Percentiles rank a stretch among this genome's conserved stretches.
Evolutionary conservation across 2,113 vertebrate genomes (phyloP).

Genomic region (Sylvilagus bachmani): DNA sequence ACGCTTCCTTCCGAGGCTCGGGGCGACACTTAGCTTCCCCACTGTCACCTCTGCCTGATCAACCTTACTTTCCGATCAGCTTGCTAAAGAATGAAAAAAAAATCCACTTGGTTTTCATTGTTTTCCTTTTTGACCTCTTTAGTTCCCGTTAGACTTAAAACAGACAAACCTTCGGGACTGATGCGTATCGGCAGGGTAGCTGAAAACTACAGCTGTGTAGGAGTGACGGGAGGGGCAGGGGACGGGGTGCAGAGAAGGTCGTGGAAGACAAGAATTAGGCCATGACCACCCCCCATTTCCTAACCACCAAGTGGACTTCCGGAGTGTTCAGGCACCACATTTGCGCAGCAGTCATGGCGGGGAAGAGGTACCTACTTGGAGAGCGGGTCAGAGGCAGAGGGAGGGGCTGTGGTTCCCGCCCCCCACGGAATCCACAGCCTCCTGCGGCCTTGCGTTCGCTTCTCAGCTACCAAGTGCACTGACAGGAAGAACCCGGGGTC

Average conservation of each 20-base stretch:
- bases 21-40: conserved; percentile 18
- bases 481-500: neutral
- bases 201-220: neutral
- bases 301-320: neutral
- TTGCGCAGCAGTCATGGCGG: neutral
- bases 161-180: neutral
- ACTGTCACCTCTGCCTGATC: conserved; percentile 14
- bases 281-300: neutral
- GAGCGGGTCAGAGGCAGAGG: neutral
- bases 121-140: neutral
- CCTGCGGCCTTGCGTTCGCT: neutral
- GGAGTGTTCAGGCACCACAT: neutral
- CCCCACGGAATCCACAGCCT: neutral
- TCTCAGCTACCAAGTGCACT: neutral
- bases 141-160: neutral
- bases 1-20: neutral
- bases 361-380: neutral
- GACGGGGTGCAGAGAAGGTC: neutral
- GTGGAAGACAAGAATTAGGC: neutral
- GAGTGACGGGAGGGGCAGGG: neutral
- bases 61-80: conserved; percentile 51
- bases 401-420: neutral
- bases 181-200: neutral
- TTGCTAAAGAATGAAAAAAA: conserved; percentile 47
- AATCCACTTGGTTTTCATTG: neutral